phyloP scores from a whole-genome alignment of 2,113 vertebrate genomes.

The Amphiprion ocellaris region DNA sequence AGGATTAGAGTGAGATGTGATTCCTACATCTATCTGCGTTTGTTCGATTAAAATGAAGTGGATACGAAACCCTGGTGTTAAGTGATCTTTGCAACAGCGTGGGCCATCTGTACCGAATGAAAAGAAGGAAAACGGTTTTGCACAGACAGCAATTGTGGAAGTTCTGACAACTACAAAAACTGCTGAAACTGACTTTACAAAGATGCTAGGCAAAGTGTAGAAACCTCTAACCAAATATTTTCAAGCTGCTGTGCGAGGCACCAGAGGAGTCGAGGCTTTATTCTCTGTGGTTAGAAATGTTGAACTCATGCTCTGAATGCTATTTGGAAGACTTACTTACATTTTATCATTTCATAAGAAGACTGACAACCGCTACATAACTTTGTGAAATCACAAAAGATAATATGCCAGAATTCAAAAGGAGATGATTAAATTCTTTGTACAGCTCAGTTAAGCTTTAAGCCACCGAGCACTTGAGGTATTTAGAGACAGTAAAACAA shows the following conservation, averaged over 20 bases:
- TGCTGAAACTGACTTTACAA: conserved; percentile 46
- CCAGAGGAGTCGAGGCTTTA: not conserved
- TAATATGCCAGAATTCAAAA: not conserved
- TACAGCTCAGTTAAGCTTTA: not conserved
- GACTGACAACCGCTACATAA: conserved; percentile 6
- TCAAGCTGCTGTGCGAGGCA: conserved; percentile 35
- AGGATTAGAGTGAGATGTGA: not conserved
- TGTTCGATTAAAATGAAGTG: conserved; percentile 9
- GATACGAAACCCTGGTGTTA: conserved; percentile 18
- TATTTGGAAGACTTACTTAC: conserved; percentile 1
- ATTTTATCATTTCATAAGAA: conserved; percentile 6
- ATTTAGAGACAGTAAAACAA: conserved; percentile 1
- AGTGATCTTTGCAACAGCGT: conserved; percentile 28
- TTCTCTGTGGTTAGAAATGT: not conserved
- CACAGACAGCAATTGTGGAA: conserved; percentile 31
- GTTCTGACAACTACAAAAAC: conserved; percentile 34
- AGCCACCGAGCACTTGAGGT: not conserved
- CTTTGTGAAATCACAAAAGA: not conserved
- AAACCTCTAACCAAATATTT: conserved; percentile 45
- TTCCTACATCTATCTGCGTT: conserved; percentile 24
- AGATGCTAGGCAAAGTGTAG: conserved; percentile 38
- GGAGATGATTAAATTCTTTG: conserved; percentile 3
- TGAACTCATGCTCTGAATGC: conserved; percentile 3
- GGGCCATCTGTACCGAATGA: conserved; percentile 43
- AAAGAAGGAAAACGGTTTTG: conserved; percentile 24